A percentile compares a stretch with the other conserved stretches of the same genome.
phyloP scores from a whole-genome alignment of 2,113 vertebrate species.

The Hyperopisus bebe region DNA sequence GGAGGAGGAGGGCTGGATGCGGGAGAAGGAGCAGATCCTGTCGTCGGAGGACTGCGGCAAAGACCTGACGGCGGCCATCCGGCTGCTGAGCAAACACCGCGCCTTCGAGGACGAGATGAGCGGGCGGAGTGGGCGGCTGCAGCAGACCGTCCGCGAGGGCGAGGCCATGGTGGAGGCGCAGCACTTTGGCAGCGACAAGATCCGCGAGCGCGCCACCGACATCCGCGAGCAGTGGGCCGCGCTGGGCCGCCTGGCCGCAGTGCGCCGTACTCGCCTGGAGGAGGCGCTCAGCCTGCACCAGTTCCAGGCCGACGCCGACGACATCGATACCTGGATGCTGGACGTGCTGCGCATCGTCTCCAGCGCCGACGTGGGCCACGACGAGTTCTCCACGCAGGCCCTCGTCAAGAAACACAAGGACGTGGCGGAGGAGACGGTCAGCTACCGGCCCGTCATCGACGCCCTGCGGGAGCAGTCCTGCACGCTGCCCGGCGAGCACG shows the following conservation, averaged over 20 bases:
- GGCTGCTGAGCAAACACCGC: constrained; percentile 85
- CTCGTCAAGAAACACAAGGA: constrained; percentile 92
- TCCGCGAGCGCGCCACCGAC: constrained; percentile 75
- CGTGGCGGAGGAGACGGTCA: constrained; percentile 79
- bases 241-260: constrained; percentile 76
- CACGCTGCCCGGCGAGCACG: constrained; percentile 63
- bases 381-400: constrained; percentile 91
- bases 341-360: constrained; percentile 89
- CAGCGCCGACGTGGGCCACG: constrained; percentile 83
- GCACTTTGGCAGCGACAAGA: constrained; percentile 82
- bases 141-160: constrained; percentile 82
- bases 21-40: constrained; percentile 91
- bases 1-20: constrained; percentile 92
- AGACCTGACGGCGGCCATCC: constrained; percentile 81
- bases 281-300: constrained; percentile 83
- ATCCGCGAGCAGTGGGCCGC: constrained; percentile 84
- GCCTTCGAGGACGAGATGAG: constrained; percentile 91
- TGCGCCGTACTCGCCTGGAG: constrained; percentile 72
- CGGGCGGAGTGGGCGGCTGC: constrained; percentile 76
- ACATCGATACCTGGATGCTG: constrained; percentile 85
- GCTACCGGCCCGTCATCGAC: constrained; percentile 80
- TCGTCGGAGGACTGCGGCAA: constrained; percentile 81
- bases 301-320: constrained; percentile 84
- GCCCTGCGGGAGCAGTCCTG: constrained; percentile 76
- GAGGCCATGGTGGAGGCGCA: constrained; percentile 78